Percentiles rank a stretch among this genome's conserved stretches.
phyloP scores from a whole-genome alignment of 2,113 vertebrate species.

The Anoplopoma fimbria region DNA sequence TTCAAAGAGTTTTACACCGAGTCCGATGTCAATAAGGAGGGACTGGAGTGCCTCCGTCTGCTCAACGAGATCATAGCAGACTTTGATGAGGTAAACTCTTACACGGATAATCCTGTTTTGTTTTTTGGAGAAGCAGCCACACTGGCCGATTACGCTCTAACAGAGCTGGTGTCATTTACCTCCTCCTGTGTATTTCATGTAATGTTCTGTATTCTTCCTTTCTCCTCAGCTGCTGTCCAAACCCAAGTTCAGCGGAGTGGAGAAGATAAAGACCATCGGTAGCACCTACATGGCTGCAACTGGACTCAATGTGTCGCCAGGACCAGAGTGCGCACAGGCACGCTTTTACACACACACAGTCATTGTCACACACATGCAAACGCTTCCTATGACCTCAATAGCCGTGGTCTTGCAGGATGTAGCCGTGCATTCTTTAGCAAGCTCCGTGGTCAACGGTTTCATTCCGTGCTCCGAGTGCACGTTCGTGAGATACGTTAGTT shows the following conservation, averaged over 20 bases:
- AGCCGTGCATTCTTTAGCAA: no score
- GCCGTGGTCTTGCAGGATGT: background rate
- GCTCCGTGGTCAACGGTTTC: no score
- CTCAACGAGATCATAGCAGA: slow-evolving; percentile 98
- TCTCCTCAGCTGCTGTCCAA: slow-evolving; percentile 92
- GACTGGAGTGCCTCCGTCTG: slow-evolving; percentile 95
- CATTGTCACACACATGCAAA: background rate
- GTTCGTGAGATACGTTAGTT: no score
- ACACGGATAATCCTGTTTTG: slow-evolving; percentile 42
- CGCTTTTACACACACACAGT: background rate
- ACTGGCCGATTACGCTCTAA: slow-evolving; percentile 4
- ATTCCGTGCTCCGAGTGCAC: no score
- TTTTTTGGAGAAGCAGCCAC: background rate
- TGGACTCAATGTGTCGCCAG: slow-evolving; percentile 91
- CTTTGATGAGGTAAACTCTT: slow-evolving; percentile 93
- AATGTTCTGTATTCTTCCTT: background rate
- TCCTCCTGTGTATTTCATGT: background rate
- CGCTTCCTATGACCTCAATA: background rate
- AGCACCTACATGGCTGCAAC: slow-evolving; percentile 99
- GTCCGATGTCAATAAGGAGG: slow-evolving; percentile 98
- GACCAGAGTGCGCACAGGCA: slow-evolving; percentile 93
- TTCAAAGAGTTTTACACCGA: slow-evolving; percentile 99
- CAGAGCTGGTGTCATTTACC: slow-evolving; percentile 6
- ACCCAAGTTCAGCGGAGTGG: slow-evolving; percentile 97
- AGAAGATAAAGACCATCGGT: slow-evolving; percentile 99